Evolutionary conservation across 2,797 vertebrate species (phyloP).

Genomic region (Ispidina lecontei): DNA sequence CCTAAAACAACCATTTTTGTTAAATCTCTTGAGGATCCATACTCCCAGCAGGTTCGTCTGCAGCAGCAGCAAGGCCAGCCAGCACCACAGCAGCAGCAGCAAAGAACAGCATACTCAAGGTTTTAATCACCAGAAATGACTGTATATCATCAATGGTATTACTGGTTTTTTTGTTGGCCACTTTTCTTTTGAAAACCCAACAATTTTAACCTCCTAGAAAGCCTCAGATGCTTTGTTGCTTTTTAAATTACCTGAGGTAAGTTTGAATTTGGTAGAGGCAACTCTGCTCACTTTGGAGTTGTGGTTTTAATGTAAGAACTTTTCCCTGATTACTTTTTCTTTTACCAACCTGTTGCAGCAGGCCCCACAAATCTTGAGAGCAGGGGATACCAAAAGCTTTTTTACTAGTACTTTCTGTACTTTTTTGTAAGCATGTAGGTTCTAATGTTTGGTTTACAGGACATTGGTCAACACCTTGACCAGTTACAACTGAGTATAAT

Average conservation of each 20-base stretch:
- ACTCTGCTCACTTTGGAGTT: not conserved
- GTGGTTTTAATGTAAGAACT: not conserved
- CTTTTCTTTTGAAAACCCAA: not conserved
- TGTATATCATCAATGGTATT: not conserved
- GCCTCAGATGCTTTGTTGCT: not conserved
- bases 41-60: slow-evolving; percentile 94
- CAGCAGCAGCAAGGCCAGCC: slow-evolving; percentile 89
- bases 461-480: not conserved
- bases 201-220: not conserved
- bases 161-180: not conserved
- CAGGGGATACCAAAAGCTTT: not conserved
- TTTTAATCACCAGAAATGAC: slow-evolving; percentile 75
- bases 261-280: not conserved
- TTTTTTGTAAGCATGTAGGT: not conserved
- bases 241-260: not conserved
- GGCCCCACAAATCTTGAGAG: not conserved
- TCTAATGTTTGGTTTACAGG: not conserved
- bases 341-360: not conserved
- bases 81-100: slow-evolving; percentile 76
- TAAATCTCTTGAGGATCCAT: slow-evolving; percentile 95
- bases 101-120: slow-evolving; percentile 85
- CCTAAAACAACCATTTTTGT: slow-evolving; percentile 92
- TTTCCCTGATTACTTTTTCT: not conserved
- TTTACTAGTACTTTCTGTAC: not conserved
- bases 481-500: not conserved